Percentiles rank a stretch among this genome's conserved stretches.
Evolutionary conservation across 2,797 vertebrate genomes (phyloP).

Genomic region (Parambassis ranga): DNA sequence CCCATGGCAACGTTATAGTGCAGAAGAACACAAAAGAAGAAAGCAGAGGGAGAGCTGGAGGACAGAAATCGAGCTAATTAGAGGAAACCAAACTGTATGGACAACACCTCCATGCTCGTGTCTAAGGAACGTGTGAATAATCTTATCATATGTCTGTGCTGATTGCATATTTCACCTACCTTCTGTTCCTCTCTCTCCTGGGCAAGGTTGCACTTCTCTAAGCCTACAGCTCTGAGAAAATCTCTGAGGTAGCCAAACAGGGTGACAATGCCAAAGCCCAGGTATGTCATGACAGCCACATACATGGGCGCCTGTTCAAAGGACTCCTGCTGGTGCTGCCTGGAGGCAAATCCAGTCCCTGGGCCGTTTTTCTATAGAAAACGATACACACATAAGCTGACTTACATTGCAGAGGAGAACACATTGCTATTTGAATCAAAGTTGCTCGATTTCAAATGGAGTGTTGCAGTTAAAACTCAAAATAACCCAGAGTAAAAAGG

Average conservation of each 20-base stretch:
- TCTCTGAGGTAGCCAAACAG: conserved; percentile 94
- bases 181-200: conserved; percentile 90
- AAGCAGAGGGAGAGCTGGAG: conserved; percentile 30
- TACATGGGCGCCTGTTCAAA: conserved; percentile 92
- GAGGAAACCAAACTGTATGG: conserved; percentile 51
- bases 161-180: conserved; percentile 71
- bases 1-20: conserved; percentile 66
- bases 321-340: conserved; percentile 75
- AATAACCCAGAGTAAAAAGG: conserved; percentile 8
- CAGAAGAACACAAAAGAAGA: conserved; percentile 36
- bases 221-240: conserved; percentile 88
- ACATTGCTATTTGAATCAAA: conserved; percentile 18
- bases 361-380: conserved; percentile 83
- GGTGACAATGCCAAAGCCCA: conserved; percentile 90
- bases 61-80: conserved; percentile 60
- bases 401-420: conserved; percentile 27
- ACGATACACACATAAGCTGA: conserved; percentile 33
- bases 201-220: conserved; percentile 89
- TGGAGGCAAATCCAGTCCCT: conserved; percentile 51
- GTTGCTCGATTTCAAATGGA: conserved; percentile 3
- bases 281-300: conserved; percentile 89
- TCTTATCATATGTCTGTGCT: conserved; percentile 29
- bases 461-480: background rate
- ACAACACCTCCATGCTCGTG: conserved; percentile 23
- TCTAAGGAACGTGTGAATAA: background rate